These are phyloP conservation scores for Arnoldichthys spilopterus DNA, from an alignment of 2,797 vertebrate species.

Conservation along the genomic window DNA sequence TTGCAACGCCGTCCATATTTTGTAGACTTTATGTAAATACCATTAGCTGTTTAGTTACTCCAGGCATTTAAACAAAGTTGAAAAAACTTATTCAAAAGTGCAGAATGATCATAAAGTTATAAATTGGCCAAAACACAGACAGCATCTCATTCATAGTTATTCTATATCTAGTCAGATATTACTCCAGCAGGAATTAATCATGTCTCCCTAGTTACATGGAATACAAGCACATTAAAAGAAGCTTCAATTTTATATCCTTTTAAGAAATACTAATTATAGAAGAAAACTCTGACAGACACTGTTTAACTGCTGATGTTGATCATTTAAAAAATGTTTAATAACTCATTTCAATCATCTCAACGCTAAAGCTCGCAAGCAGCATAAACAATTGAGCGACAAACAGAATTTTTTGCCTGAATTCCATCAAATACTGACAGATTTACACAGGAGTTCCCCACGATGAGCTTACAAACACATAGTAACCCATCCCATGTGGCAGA, in stretches of 20 bases:
- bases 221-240: background rate
- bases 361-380: background rate
- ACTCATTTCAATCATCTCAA: background rate
- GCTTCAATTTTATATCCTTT: background rate
- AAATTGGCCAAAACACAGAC: background rate
- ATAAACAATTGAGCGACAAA: background rate
- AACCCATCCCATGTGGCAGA: slow-evolving; percentile 57
- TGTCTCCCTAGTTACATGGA: background rate
- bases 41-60: background rate
- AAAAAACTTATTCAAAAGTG: background rate
- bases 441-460: background rate
- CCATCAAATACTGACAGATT: slow-evolving; percentile 1
- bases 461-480: slow-evolving; percentile 18
- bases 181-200: background rate
- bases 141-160: background rate
- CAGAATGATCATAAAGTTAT: background rate
- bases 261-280: background rate
- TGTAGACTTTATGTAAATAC: slow-evolving; percentile 13
- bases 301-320: background rate
- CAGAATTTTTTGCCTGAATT: background rate
- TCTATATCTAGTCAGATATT: background rate
- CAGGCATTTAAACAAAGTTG: background rate
- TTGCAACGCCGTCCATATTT: background rate
- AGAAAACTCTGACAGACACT: background rate
- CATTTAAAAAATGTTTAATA: background rate